Evolutionary conservation across 2,888 invertebrate genomes (phyloP).

Genomic region (Poecilobothrus nobilitatus): DNA sequence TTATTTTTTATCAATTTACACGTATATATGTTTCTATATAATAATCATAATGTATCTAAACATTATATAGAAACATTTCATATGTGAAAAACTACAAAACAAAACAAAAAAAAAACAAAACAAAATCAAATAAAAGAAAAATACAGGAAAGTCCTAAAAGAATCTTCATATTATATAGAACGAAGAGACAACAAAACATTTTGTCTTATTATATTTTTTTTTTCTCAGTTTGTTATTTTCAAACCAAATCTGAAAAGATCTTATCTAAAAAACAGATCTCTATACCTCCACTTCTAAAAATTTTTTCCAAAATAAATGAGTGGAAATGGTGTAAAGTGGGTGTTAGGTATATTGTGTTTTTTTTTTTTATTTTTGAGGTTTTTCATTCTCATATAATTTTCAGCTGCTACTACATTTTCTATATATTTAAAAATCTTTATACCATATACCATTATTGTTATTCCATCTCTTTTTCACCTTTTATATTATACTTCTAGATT

Average conservation of each 20-base stretch:
- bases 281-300: background rate
- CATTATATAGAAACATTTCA: no score
- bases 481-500: background rate
- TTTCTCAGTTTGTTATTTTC: no score
- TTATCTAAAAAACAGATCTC: background rate
- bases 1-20: no score
- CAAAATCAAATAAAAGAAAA: no score
- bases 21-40: no score
- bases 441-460: background rate
- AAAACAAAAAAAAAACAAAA: no score
- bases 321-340: background rate
- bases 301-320: background rate
- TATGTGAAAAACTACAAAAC: no score
- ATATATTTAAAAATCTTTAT: background rate
- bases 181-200: no score
- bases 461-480: background rate
- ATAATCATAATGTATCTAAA: no score
- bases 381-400: no score
- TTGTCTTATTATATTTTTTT: background rate
- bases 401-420: no score
- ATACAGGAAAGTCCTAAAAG: background rate
- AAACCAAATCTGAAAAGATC: background rate
- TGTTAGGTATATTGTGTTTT: background rate
- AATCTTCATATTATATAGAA: background rate
- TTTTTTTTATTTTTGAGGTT: no score